Evolutionary conservation across 64 coral and sea anemone species (phyloP).

Genomic region (Dendrophyllia cribrosa): DNA sequence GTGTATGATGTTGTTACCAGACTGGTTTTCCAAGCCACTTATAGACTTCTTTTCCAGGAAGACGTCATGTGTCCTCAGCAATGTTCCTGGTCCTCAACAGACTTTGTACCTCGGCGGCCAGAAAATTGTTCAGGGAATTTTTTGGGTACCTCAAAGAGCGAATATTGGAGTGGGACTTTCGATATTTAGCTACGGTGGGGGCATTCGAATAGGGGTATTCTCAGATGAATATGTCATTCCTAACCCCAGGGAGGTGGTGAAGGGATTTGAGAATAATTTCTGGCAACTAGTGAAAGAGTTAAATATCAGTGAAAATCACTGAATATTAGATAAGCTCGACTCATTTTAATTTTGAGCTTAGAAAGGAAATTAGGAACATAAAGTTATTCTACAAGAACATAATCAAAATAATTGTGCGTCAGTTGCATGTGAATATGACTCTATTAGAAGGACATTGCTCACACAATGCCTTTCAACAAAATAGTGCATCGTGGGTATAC

Average conservation of each 20-base stretch:
- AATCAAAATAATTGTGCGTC: too few species aligned
- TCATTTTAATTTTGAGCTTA: too few species aligned
- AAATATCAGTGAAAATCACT: conserved; percentile 68
- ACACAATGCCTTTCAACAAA: too few species aligned
- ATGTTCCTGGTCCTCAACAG: conserved; percentile 90
- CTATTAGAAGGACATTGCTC: too few species aligned
- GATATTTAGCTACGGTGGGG: conserved; percentile 93
- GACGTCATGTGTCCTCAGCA: conserved; percentile 93
- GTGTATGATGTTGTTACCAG: conserved; percentile 84
- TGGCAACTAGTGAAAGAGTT: conserved; percentile 76
- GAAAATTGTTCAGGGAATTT: conserved; percentile 73
- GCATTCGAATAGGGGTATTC: conserved; percentile 75
- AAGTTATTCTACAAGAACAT: too few species aligned
- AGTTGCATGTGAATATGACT: too few species aligned
- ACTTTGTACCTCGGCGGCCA: conserved; percentile 82
- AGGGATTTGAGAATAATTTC: conserved; percentile 84
- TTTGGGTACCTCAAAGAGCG: conserved; percentile 89
- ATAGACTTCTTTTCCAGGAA: conserved; percentile 91
- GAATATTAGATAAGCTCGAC: not conserved
- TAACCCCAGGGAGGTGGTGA: conserved; percentile 62
- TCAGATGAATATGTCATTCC: conserved; percentile 79
- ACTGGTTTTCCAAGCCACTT: conserved; percentile 76
- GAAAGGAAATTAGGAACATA: too few species aligned
- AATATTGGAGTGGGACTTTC: conserved; percentile 91
- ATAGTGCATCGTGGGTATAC: too few species aligned